Percentiles rank a stretch among this genome's conserved stretches.
phyloP scores from a whole-genome alignment of 2,113 vertebrate genomes.

The Glareola pratincola region DNA sequence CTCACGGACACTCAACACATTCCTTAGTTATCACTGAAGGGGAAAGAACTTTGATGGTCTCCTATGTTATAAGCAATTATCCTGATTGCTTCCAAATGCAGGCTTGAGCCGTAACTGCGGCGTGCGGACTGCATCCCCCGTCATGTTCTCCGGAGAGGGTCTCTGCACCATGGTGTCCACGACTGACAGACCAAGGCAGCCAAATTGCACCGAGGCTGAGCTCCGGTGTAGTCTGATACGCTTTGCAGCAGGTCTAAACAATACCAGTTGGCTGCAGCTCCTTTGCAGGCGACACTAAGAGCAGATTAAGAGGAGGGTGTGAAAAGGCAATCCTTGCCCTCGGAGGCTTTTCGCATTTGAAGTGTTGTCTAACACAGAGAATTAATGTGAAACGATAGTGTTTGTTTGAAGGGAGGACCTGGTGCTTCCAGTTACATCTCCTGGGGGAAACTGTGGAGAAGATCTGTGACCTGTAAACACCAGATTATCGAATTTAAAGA shows the following conservation, averaged over 20 bases:
- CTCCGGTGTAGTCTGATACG: not conserved
- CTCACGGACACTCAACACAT: not conserved
- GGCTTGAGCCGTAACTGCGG: not conserved
- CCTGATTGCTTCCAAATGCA: not conserved
- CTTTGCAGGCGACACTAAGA: not conserved
- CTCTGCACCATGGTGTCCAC: accelerated
- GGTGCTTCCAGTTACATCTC: not conserved
- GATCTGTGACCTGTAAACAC: not conserved
- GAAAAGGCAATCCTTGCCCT: not conserved
- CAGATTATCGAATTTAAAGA: not conserved
- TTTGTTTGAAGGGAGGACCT: not conserved
- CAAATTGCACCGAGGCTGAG: not conserved
- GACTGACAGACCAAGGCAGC: not conserved
- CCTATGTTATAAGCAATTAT: not conserved
- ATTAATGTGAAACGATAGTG: not conserved
- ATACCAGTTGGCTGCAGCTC: not conserved
- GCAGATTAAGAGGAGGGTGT: not conserved
- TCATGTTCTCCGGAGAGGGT: not conserved
- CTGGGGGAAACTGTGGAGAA: not conserved
- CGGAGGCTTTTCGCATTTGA: not conserved
- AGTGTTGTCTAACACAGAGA: not conserved
- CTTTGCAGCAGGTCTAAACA: not conserved
- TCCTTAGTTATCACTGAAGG: not conserved
- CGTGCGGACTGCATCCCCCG: accelerated
- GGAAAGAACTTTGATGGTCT: not conserved